phyloP scores from a whole-genome alignment of 2,797 vertebrate species.

The Enteromius radiatus region DNA sequence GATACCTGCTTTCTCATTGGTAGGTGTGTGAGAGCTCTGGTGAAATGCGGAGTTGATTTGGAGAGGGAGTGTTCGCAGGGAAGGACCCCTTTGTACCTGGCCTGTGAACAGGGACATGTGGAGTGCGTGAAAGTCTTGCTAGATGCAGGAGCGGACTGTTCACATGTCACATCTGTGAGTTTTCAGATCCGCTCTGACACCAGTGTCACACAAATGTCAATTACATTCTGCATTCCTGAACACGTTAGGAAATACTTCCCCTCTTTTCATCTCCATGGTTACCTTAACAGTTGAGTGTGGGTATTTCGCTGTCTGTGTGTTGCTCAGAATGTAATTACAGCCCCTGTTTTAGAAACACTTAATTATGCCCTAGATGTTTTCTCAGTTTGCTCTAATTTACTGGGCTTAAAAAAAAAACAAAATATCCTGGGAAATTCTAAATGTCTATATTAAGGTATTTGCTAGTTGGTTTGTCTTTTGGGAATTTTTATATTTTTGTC shows the following conservation, averaged over 20 bases:
- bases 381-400: slow-evolving; percentile 23
- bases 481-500: neutral
- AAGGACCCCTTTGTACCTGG: slow-evolving; percentile 87
- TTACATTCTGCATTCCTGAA: slow-evolving; percentile 1
- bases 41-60: slow-evolving; percentile 83
- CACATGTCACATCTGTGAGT: slow-evolving; percentile 81
- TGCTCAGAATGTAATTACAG: slow-evolving; percentile 30
- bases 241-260: slow-evolving; percentile 1
- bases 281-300: slow-evolving; percentile 62
- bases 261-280: slow-evolving; percentile 65
- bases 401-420: neutral
- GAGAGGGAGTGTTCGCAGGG: slow-evolving; percentile 81
- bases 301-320: slow-evolving; percentile 40
- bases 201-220: slow-evolving; percentile 15
- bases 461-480: neutral
- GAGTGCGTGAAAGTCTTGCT: slow-evolving; percentile 85
- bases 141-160: slow-evolving; percentile 83
- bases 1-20: neutral
- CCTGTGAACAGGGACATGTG: slow-evolving; percentile 84
- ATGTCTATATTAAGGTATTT: neutral
- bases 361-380: slow-evolving; percentile 27
- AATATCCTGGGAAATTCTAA: slow-evolving; percentile 15
- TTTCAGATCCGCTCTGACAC: slow-evolving; percentile 25
- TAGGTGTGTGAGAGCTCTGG: slow-evolving; percentile 89
- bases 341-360: slow-evolving; percentile 40